Conservation (phyloP, 2,888 invertebrate genomes). For the Macaria notata region DNA sequence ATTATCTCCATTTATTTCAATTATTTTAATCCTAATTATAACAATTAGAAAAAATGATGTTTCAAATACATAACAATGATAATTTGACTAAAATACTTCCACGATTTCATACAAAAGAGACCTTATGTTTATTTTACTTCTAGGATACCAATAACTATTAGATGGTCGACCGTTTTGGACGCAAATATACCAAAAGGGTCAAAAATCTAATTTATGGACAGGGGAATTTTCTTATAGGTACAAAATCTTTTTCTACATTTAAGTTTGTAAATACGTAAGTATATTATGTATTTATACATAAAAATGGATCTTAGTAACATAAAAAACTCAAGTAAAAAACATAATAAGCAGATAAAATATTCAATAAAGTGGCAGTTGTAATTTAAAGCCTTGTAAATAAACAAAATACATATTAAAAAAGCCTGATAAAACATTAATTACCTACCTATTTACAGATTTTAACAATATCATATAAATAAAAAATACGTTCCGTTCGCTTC, state of each 20-base stretch:
- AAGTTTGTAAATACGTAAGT: constrained; percentile 21
- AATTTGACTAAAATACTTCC: constrained; percentile 63
- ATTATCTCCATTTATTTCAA: constrained; percentile 69
- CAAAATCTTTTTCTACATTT: constrained; percentile 37
- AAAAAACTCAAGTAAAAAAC: constrained; percentile 10
- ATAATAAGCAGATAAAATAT: constrained; percentile 11
- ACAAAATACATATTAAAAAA: constrained; percentile 13
- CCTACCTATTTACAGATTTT: constrained; percentile 57
- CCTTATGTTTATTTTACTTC: constrained; percentile 35
- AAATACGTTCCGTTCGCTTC: constrained; percentile 6
- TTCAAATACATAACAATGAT: constrained; percentile 51
- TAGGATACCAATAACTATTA: constrained; percentile 63
- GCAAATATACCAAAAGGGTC: constrained; percentile 57
- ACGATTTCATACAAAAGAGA: constrained; percentile 45
- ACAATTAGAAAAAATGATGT: constrained; percentile 55
- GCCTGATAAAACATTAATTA: constrained; percentile 33
- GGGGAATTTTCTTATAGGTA: constrained; percentile 43
- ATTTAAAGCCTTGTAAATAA: constrained; percentile 21
- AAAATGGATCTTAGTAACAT: constrained; percentile 22
- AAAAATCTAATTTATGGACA: constrained; percentile 66
- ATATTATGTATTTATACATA: constrained; percentile 30
- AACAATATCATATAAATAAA: constrained; percentile 32
- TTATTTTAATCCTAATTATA: constrained; percentile 57
- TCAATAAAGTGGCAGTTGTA: constrained; percentile 30
- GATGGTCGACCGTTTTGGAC: constrained; percentile 70